phyloP scores from a whole-genome alignment of 2,113 vertebrate genomes.

The Micronycteris hirsuta region DNA sequence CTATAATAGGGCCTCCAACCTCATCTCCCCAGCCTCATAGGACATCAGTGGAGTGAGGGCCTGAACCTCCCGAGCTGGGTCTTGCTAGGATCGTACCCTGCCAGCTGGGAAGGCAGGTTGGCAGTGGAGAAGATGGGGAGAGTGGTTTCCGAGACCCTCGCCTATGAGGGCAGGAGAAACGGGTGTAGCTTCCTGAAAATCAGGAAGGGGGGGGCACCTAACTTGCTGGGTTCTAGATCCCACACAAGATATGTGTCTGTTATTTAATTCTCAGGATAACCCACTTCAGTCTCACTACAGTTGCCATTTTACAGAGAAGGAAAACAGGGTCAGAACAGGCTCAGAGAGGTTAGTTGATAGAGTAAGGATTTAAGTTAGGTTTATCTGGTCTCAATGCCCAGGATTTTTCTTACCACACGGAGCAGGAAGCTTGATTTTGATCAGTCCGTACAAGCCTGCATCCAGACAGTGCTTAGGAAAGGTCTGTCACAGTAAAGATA shows the following conservation, averaged over 20 bases:
- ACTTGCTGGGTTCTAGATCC: neutral
- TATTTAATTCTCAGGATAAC: neutral
- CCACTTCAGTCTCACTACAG: conserved; percentile 5
- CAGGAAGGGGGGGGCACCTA: neutral
- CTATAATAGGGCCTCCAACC: neutral
- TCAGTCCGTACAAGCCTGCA: neutral
- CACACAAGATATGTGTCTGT: neutral
- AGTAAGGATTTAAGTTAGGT: neutral
- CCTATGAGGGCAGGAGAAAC: neutral
- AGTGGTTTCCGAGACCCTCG: neutral
- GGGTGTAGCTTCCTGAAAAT: neutral
- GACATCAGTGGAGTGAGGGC: neutral
- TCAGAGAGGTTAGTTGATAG: neutral
- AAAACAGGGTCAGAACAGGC: no score
- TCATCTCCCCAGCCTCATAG: neutral
- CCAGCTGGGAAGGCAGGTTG: neutral
- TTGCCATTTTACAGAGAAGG: conserved; percentile 23
- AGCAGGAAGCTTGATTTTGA: conserved; percentile 23
- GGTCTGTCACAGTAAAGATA: neutral
- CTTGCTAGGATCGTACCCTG: neutral
- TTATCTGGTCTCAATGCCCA: neutral
- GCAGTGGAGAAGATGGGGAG: neutral
- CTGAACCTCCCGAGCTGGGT: neutral
- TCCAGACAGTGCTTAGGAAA: neutral
- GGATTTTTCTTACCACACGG: neutral